Evolutionary conservation across 2,888 invertebrate species (phyloP).

Genomic region (Chironomus tentans): DNA sequence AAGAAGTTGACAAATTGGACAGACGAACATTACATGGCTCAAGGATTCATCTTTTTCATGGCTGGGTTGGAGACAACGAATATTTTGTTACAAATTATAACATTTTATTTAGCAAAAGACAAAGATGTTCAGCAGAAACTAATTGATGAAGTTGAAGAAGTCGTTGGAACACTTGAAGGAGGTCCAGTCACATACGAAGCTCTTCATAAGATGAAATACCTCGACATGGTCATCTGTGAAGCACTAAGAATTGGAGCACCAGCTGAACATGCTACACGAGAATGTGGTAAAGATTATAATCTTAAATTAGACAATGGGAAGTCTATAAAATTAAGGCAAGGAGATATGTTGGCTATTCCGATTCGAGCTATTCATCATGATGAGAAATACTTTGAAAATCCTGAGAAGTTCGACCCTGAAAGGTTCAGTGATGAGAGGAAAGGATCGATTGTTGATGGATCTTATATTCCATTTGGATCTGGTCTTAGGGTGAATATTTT

Average conservation of each 20-base stretch:
- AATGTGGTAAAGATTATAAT: conserved; percentile 45
- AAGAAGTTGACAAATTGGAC: background rate
- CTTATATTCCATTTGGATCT: conserved; percentile 48
- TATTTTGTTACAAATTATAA: conserved; percentile 44
- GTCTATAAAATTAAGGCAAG: background rate
- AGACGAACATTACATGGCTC: conserved; percentile 4
- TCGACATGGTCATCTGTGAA: conserved; percentile 54
- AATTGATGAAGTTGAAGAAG: conserved; percentile 46
- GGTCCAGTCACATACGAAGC: conserved; percentile 43
- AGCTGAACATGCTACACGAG: conserved; percentile 36
- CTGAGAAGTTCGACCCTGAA: conserved; percentile 49
- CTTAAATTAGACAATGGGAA: conserved; percentile 33
- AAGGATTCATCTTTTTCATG: conserved; percentile 45
- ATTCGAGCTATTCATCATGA: conserved; percentile 45
- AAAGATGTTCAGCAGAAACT: conserved; percentile 49
- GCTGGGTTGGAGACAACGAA: conserved; percentile 49
- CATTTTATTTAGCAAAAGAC: conserved; percentile 50
- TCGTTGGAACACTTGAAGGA: conserved; percentile 29
- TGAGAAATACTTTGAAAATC: conserved; percentile 46
- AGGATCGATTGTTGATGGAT: conserved; percentile 41
- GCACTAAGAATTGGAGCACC: conserved; percentile 46
- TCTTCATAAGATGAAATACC: conserved; percentile 48
- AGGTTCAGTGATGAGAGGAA: conserved; percentile 52
- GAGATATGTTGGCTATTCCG: conserved; percentile 37
- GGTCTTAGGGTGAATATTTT: conserved; percentile 52